Evolutionary conservation across 1,140 invertebrate species (phyloP), one percentile per base, ranked within the genome.

Genomic region (Calliopsis andreniformis): DNA sequence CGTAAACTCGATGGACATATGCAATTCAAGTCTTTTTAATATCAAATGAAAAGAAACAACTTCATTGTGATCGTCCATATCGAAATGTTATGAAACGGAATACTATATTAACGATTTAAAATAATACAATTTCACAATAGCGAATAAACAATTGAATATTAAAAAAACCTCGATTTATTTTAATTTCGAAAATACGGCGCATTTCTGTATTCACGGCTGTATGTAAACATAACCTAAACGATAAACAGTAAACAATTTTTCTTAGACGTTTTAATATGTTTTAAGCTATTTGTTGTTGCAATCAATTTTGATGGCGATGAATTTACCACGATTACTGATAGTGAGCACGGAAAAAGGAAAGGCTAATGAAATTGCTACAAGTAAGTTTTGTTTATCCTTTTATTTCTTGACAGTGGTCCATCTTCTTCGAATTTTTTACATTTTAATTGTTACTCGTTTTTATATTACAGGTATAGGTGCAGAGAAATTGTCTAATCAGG

Each of bases 391-490:
- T 53, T 43, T 10, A 10, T 39, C 35, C 47, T 51, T 42, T 2
- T 3, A 16, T 59, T 25, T 35, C 53, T 59, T n/a, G 6, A 28
- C 12, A 14, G n/a, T n/a, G n/a, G n/a, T n/a, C n/a, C n/a, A n/a
- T n/a, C n/a, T n/a, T n/a, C n/a, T n/a, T n/a, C n/a, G n/a, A n/a
- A n/a, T n/a, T n/a, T n/a, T n/a, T n/a, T n/a, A n/a, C n/a, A 43
- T n/a, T 30, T 58, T 18, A n/a, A 18, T n/a, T 18, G 12, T 58
- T 28, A 8, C 25, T 45, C 61, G 23, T 25, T 28, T 0, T 86
- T 51, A 92, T 93, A 75, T 81, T 86, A 85, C 55, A 89, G 90
- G 78, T 80, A 92, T 90, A 76, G 88, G 79, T 62, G 93, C 71
- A 84, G 92, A 84, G 82, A 88, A 42, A 49, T 76, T 81, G 18